These are phyloP conservation scores for Cecropterus lyciades DNA, from an alignment of 1,140 invertebrate species.

Conservation along the genomic window DNA sequence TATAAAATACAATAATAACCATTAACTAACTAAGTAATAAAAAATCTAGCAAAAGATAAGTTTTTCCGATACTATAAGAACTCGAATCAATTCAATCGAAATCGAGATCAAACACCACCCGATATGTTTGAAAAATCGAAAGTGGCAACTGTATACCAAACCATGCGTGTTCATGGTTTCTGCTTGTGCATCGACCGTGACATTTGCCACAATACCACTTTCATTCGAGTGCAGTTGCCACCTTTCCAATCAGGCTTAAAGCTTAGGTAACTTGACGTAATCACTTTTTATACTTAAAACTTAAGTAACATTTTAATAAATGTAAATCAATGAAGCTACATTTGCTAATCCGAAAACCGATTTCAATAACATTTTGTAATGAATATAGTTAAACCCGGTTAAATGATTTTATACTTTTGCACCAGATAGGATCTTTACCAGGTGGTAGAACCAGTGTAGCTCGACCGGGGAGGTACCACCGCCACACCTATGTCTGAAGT, in stretches of 20 bases:
- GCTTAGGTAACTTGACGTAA: not conserved
- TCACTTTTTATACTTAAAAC: not conserved
- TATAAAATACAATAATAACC: not conserved
- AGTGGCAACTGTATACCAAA: slow-evolving; percentile 20
- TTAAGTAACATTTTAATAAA: not conserved
- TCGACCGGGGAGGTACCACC: too few species aligned
- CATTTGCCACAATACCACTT: slow-evolving; percentile 21
- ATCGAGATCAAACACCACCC: slow-evolving; percentile 19
- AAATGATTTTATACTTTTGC: too few species aligned
- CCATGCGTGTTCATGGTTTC: slow-evolving; percentile 22
- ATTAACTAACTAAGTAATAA: too few species aligned
- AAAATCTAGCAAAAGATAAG: too few species aligned
- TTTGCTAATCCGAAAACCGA: too few species aligned
- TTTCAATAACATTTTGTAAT: too few species aligned
- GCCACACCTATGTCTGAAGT: too few species aligned
- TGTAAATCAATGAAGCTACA: too few species aligned
- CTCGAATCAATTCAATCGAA: slow-evolving; percentile 2
- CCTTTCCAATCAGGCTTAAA: slow-evolving; percentile 9
- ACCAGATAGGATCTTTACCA: too few species aligned
- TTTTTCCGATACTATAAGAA: not conserved
- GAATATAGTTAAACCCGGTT: too few species aligned
- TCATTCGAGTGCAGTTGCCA: slow-evolving; percentile 15
- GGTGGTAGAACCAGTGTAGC: too few species aligned
- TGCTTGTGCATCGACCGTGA: slow-evolving; percentile 15
- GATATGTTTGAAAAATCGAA: slow-evolving; percentile 12